phyloP scores from a whole-genome alignment of 2,797 vertebrate genomes.

The Ctenosaura bakeri region DNA sequence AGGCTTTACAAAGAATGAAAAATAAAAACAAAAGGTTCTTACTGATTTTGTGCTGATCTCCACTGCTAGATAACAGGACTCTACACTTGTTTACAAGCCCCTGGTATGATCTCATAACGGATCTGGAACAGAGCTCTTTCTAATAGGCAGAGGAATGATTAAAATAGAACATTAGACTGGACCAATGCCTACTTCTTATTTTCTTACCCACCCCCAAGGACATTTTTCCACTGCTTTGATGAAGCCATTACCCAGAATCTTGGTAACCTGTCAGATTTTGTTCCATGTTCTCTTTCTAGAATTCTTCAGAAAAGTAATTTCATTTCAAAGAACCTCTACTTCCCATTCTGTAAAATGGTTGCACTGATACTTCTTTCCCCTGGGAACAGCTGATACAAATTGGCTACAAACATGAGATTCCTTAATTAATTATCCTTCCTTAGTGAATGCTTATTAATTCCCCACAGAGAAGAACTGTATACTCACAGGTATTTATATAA shows the following conservation, averaged over 20 bases:
- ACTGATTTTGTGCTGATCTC: not conserved
- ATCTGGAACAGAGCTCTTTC: not conserved
- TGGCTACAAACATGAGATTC: constrained; percentile 1
- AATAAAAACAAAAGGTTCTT: not conserved
- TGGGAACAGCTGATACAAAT: constrained; percentile 17
- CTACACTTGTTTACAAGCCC: not conserved
- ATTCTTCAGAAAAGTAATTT: rapidly evolving
- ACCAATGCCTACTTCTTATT: not conserved
- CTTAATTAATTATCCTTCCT: constrained; percentile 48
- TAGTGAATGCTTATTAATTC: constrained; percentile 18
- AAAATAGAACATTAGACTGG: not conserved
- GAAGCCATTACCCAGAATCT: rapidly evolving
- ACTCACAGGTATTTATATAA: not conserved
- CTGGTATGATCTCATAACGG: not conserved
- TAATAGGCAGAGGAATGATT: not conserved
- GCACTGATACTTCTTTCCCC: not conserved
- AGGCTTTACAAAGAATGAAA: not conserved
- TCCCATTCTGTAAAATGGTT: not conserved
- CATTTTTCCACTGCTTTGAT: rapidly evolving
- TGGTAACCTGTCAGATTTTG: rapidly evolving
- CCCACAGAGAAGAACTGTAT: constrained; percentile 2
- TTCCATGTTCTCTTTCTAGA: not conserved
- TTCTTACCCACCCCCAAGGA: not conserved
- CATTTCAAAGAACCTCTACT: constrained; percentile 1
- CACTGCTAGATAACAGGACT: not conserved